These are phyloP conservation scores for Astropecten irregularis DNA, from an alignment of 53 echinoderm and acorn worm genomes.

Conservation along the genomic window DNA sequence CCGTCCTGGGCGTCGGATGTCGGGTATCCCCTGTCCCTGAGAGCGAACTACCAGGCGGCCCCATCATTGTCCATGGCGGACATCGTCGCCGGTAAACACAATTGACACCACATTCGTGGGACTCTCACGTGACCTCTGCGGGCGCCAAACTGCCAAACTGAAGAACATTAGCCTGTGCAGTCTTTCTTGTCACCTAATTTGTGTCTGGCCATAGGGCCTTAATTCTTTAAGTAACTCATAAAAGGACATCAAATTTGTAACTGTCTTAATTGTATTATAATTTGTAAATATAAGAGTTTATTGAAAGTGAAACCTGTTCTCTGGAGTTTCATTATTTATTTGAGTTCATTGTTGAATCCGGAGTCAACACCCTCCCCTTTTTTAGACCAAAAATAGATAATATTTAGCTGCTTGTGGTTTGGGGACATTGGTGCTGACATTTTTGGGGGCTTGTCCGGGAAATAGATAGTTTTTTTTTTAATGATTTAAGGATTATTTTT, in stretches of 20 bases:
- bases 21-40: not conserved
- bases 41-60: too few relatives aligned
- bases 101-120: too few relatives aligned
- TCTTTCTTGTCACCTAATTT: not conserved
- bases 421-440: not conserved
- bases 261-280: not conserved
- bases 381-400: not conserved
- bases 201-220: not conserved
- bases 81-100: too few relatives aligned
- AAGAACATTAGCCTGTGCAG: too few relatives aligned
- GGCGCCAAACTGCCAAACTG: too few relatives aligned
- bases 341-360: not conserved
- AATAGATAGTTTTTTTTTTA: not conserved
- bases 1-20: not conserved
- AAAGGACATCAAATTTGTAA: not conserved
- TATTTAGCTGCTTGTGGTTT: too few relatives aligned
- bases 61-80: too few relatives aligned
- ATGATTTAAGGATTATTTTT: not conserved
- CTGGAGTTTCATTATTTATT: not conserved
- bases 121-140: too few relatives aligned
- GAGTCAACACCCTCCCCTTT: not conserved
- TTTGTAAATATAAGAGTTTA: not conserved
- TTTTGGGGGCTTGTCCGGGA: conserved; percentile 17
- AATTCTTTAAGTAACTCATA: not conserved
- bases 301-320: not conserved